These are phyloP conservation scores for Mesoligia furuncula DNA, from an alignment of 2,888 invertebrate species.

Conservation along the genomic window DNA sequence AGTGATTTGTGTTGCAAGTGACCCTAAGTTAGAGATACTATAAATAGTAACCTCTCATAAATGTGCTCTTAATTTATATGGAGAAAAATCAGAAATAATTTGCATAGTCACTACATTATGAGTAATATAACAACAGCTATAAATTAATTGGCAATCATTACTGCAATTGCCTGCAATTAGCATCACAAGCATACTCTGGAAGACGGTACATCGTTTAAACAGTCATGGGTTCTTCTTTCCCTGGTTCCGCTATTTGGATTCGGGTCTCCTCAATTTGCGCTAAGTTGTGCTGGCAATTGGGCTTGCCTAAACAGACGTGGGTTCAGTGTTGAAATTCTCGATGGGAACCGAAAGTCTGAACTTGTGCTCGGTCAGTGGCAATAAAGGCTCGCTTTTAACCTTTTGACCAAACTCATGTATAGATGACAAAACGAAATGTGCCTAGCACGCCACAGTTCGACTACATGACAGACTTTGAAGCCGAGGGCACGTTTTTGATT, in stretches of 20 bases:
- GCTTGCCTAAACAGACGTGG: not conserved
- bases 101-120: conserved; percentile 16
- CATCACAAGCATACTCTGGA: conserved; percentile 4
- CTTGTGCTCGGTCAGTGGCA: not conserved
- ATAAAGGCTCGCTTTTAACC: too few relatives aligned
- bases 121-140: conserved; percentile 12
- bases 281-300: not conserved
- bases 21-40: not conserved
- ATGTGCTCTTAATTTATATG: not conserved
- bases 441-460: too few relatives aligned
- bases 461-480: too few relatives aligned
- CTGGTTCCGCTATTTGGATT: not conserved
- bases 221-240: not conserved
- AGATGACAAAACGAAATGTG: too few relatives aligned
- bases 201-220: conserved; percentile 1
- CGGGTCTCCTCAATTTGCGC: not conserved
- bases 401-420: too few relatives aligned
- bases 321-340: not conserved
- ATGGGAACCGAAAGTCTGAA: too few relatives aligned
- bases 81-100: conserved; percentile 14
- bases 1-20: not conserved
- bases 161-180: conserved; percentile 32
- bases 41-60: not conserved
- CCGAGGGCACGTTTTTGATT: too few relatives aligned
- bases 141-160: conserved; percentile 14